Evolutionary conservation across 2,888 invertebrate species (phyloP), one percentile per base, ranked within the genome.

Genomic region (Chaitophorus viminalis): DNA sequence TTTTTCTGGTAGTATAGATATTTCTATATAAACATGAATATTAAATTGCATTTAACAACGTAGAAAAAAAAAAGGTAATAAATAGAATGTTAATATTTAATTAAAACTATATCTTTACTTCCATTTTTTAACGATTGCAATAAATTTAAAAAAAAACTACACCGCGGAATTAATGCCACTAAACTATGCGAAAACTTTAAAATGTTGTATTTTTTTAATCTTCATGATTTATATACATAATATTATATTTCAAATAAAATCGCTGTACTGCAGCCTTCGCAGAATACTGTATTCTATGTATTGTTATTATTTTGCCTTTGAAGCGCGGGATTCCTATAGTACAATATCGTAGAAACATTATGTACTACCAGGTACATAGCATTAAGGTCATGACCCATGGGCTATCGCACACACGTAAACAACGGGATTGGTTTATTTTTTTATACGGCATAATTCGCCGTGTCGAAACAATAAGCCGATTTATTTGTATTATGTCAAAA

Each of bases 41-140:
- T 33, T 1, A 82, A 74, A 36, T 75, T 60, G 39, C 75, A 39
- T 83, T 39, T 60, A 39, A 83, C 75, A 14, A 39, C 21, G 52
- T 21, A 75, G 74, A 74, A 79, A 83, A 76, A 83, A 76, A 75
- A 65, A 14, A 39, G 60, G 76, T 46, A 68, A 76, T 76, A 84
- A 84, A 84, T 84, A 17, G 60, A 65, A 76, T 17, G 83, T 75
- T 36, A 76, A 65, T 84, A 76, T 84, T 84, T 76, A 84, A 84
- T 84, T 84, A 84, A 84, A 79, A 68, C 1, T 36, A 21, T 68
- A 33, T 76, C 29, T 76, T 65, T 65, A 39, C 39, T 39, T 84
- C 54, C n/a, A 46, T 75, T 75, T 83, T 60, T n/a, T 39, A 65
- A 75, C 39, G 60, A 83, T 74, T 36, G 65, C 39, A 39, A 76